Percentiles rank a stretch among this genome's conserved stretches.
These are phyloP conservation scores for Oostethus manadensis DNA, from an alignment of 2,113 vertebrate genomes.

Conservation along the genomic window DNA sequence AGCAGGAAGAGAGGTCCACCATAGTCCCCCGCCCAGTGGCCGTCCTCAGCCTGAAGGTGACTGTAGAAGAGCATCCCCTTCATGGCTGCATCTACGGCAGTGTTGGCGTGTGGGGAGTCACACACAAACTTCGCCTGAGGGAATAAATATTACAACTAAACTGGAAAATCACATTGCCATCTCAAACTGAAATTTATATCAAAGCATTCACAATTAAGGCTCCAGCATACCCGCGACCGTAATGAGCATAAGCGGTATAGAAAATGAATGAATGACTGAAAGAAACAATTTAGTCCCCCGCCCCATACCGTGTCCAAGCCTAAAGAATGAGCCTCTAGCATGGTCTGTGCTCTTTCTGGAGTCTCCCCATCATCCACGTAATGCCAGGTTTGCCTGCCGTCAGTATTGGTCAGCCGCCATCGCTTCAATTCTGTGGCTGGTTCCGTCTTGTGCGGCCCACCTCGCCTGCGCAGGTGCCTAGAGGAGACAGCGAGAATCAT, in stretches of 20 bases:
- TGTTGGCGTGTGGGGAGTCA: constrained; percentile 57
- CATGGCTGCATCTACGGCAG: constrained; percentile 69
- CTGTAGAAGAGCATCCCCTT: constrained; percentile 85
- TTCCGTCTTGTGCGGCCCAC: constrained; percentile 75
- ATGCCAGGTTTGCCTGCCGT: constrained; percentile 82
- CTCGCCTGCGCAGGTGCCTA: constrained; percentile 81
- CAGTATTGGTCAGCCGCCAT: constrained; percentile 79
- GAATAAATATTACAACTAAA: constrained; percentile 4
- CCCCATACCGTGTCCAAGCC: constrained; percentile 78
- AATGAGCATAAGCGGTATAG: too few species aligned
- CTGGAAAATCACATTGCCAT: not conserved
- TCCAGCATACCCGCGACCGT: too few species aligned
- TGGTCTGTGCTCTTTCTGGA: constrained; percentile 67
- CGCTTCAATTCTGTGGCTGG: constrained; percentile 77
- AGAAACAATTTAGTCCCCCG: not conserved
- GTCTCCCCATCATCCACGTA: constrained; percentile 60
- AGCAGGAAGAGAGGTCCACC: constrained; percentile 90
- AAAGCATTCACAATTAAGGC: too few species aligned
- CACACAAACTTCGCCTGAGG: constrained; percentile 67
- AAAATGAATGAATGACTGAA: not conserved
- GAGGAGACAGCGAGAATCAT: not conserved
- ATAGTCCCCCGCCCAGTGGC: constrained; percentile 93
- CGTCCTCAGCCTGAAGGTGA: constrained; percentile 85
- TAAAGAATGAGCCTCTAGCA: constrained; percentile 78
- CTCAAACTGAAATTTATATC: not conserved